Base-by-base conservation (phyloP, 2,888 invertebrate genomes). In the Drosophila histrio region DNA sequence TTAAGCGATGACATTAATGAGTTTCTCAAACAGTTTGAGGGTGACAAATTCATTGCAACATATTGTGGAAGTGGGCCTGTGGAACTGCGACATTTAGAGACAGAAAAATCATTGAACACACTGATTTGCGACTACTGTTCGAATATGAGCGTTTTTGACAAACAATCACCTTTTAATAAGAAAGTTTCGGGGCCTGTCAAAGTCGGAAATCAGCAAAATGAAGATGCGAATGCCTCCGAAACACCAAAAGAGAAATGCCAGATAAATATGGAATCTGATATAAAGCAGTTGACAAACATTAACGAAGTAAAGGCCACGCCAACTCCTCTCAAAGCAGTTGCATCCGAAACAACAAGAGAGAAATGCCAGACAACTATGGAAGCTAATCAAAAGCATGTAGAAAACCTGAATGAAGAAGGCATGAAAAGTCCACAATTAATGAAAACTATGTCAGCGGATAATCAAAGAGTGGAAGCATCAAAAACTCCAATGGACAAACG, bases 11-110 rank as follows among this genome's bases (percentile, higher is more conserved):
- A 59, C 1, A 1, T 65, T 0, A 11, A 1, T 0, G 4, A 38
- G 6, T 80, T 67, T 28, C 24, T 43, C 0, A 13, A 15, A 13
- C 38, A 50, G n/a, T 81, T 81, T 22, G 39, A 43, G 19, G 53
- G 30, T 2, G 11, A 30, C 2, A 28, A 28, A 22, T 80, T 52
- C 38, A 8, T 38, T 7, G 9, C 50, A 2, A 21, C 7, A 0
- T 38, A 47, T 38, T n/a, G 2, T 13, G 28, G 15, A 11, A 21
- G 21, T 2, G 34, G n/a, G 0, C 2, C 11, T 0, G 22, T 84
- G 1, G 65, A 81, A 7, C 49, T 80, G 2, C 0, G 38, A 0
- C 4, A 72, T 50, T 9, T 34, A 1, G 8, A 49, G 0, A 54
- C 64, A 0, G 9, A 28, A 5, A 9, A 13, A 3, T 70, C 65